Evolutionary conservation across 2,113 vertebrate species (phyloP).

Genomic region (Etheostoma cragini): DNA sequence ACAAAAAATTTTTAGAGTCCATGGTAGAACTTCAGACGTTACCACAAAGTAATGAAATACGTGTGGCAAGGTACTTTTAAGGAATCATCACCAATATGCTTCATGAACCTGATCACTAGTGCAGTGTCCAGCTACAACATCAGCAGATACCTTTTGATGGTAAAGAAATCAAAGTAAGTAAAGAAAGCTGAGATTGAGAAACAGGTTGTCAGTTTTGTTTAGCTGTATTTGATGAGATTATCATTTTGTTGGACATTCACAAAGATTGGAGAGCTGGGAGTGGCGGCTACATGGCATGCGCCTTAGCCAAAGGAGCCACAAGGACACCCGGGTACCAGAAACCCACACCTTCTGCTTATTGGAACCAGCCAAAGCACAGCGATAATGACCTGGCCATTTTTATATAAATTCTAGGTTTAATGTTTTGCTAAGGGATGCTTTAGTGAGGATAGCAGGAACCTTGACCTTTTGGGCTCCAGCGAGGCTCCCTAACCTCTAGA

Average conservation of each 20-base stretch:
- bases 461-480: constrained; percentile 56
- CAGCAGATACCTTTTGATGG: background rate
- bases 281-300: background rate
- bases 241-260: no score
- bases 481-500: constrained; percentile 52
- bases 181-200: background rate
- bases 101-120: background rate
- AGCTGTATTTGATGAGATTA: no score
- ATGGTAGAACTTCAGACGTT: no score
- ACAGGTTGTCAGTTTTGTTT: background rate
- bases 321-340: constrained; percentile 10
- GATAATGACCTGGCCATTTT: constrained; percentile 35
- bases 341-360: background rate
- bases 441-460: constrained; percentile 29
- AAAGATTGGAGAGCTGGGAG: no score
- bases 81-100: background rate
- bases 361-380: constrained; percentile 10
- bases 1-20: no score
- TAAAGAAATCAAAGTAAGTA: no score
- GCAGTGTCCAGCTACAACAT: no score
- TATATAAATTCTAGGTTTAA: background rate
- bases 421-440: constrained; percentile 20
- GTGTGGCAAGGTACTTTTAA: no score
- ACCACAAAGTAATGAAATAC: no score
- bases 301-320: constrained; percentile 8